Conservation (phyloP, 2,888 invertebrate genomes). For the Agrilus mali region DNA sequence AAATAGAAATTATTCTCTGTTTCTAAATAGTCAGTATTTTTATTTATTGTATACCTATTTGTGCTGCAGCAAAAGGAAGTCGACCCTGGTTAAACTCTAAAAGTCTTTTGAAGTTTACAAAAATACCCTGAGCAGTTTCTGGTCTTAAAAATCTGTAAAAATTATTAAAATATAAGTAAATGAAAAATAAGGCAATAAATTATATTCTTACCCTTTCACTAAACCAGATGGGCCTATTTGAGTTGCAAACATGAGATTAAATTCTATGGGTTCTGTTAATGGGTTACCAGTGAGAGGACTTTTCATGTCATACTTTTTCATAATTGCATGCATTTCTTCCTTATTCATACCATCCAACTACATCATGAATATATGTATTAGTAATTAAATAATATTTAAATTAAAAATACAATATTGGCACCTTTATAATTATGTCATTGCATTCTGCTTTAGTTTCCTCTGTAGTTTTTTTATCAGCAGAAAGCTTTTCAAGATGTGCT, state of each 20-base stretch:
- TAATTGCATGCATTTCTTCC: constrained; percentile 74
- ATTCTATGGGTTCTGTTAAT: constrained; percentile 89
- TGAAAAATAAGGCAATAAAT: not conserved
- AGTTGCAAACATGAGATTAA: constrained; percentile 98
- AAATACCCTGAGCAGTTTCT: constrained; percentile 99
- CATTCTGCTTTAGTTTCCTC: constrained; percentile 59
- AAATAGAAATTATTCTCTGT: constrained; percentile 1
- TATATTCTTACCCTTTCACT: constrained; percentile 57
- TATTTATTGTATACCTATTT: constrained; percentile 85
- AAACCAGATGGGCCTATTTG: constrained; percentile 95
- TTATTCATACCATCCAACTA: constrained; percentile 84
- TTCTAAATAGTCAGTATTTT: not conserved
- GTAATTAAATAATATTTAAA: not conserved
- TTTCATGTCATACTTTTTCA: constrained; percentile 82
- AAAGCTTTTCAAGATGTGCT: constrained; percentile 77
- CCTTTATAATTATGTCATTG: constrained; percentile 63
- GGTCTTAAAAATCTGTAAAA: constrained; percentile 70
- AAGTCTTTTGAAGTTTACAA: constrained; percentile 97
- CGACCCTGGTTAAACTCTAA: constrained; percentile 94
- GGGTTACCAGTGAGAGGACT: constrained; percentile 93
- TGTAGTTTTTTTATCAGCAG: constrained; percentile 70
- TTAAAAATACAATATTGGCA: constrained; percentile 21
- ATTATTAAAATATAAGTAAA: constrained; percentile 4
- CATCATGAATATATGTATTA: constrained; percentile 4
- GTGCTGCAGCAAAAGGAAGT: constrained; percentile 95